Evolutionary conservation across 2,888 invertebrate species (phyloP), one percentile per base, ranked within the genome.

Genomic region (Melanchra persicariae): DNA sequence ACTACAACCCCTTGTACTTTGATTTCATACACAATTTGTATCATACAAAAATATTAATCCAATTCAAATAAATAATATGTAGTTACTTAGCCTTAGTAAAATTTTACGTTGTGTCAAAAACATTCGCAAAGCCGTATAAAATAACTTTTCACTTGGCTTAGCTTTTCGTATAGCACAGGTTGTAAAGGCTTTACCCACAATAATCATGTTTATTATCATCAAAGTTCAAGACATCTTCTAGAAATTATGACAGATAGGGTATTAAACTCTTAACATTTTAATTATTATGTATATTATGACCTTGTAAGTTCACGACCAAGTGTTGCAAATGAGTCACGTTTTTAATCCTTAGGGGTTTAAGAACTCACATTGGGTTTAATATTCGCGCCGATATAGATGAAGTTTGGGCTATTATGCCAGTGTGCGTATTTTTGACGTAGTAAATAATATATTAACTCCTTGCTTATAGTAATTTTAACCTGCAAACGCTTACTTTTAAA

Each of bases 281-380:
- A 80, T 74, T 57, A 74, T 74, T 74, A 74, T 74, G 30, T 64
- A 47, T 74, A 57, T 57, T 43, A 22, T 55, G n/a, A 47, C 51
- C 45, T 74, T 58, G 30, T 37, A 30, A 26, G 65, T 64, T 74
- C 65, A 74, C 45, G 34, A 74, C 12, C 3, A 30, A 58, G 47
- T 52, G 40, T 64, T 51, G 15, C 57, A 51, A 72, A 22, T 47
- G 26, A 49, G 40, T 62, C 80, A 74, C 80, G 64, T 55, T 63
- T 79, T 47, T 34, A 52, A 26, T 52, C 73, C 34, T 43, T 12
- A 26, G 12, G 74, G 64, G 47, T 34, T 61, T 60, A n/a, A 4
- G 22, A 30, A 26, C 19, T 79, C 15, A 8, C 40, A 30, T 17
- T 40, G 51, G 52, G 24, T 59, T 54, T 37, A 49, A 54, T 72